Evolutionary conservation across 2,888 invertebrate genomes (phyloP).

Genomic region (Polyommatus icarus): DNA sequence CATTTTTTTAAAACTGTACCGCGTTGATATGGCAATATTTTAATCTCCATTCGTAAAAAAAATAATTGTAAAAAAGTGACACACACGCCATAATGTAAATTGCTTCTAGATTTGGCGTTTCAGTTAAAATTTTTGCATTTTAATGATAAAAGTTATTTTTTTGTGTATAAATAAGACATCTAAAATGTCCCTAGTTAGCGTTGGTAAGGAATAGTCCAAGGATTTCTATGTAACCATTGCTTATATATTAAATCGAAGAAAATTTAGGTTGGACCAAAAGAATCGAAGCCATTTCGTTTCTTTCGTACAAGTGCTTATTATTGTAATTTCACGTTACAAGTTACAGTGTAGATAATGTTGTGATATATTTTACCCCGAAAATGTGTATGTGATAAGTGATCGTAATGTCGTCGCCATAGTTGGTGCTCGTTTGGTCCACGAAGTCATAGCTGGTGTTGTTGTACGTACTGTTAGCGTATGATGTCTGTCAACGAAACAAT

Average conservation of each 20-base stretch:
- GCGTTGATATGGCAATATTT: slow-evolving; percentile 50
- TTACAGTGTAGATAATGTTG: slow-evolving; percentile 38
- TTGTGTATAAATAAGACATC: slow-evolving; percentile 63
- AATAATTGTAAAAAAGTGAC: slow-evolving; percentile 68
- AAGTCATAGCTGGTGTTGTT: slow-evolving; percentile 67
- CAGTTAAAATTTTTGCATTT: slow-evolving; percentile 68
- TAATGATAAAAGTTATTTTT: slow-evolving; percentile 60
- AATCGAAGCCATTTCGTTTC: slow-evolving; percentile 76
- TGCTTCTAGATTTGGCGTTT: slow-evolving; percentile 78
- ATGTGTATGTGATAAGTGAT: slow-evolving; percentile 52
- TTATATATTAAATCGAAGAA: slow-evolving; percentile 50
- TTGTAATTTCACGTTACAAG: slow-evolving; percentile 42
- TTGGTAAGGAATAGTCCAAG: slow-evolving; percentile 65
- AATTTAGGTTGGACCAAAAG: slow-evolving; percentile 72
- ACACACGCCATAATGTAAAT: slow-evolving; percentile 81
- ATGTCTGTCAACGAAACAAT: slow-evolving; percentile 61
- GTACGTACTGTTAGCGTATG: slow-evolving; percentile 66
- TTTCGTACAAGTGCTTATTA: slow-evolving; percentile 57
- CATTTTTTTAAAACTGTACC: slow-evolving; percentile 17
- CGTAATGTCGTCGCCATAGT: slow-evolving; percentile 69
- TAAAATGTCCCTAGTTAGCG: slow-evolving; percentile 72
- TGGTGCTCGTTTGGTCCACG: slow-evolving; percentile 63
- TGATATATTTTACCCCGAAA: slow-evolving; percentile 41
- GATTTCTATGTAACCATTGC: slow-evolving; percentile 45
- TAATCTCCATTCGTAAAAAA: slow-evolving; percentile 50